A percentile compares a stretch with the other conserved stretches of the same genome.
Evolutionary conservation across 2,113 vertebrate species (phyloP).

Genomic region (Cyanoramphus novaezelandiae): DNA sequence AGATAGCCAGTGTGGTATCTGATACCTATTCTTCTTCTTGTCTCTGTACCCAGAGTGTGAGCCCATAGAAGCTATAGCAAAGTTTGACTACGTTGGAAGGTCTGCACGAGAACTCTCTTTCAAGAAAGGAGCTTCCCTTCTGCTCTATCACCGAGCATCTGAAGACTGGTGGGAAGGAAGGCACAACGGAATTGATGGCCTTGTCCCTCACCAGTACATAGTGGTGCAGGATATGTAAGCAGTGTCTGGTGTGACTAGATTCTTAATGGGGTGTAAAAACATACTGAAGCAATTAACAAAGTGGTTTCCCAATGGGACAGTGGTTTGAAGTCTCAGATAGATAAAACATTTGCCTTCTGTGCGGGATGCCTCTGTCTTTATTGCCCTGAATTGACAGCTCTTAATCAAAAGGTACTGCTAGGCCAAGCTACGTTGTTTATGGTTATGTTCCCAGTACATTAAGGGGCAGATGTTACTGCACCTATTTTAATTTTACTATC

Average conservation of each 20-base stretch:
- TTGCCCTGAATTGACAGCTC: neutral
- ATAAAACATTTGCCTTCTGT: neutral
- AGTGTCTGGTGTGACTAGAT: neutral
- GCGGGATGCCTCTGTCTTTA: neutral
- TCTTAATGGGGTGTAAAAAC: neutral
- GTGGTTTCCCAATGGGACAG: neutral
- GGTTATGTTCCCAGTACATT: neutral
- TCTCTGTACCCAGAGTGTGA: conserved; percentile 84
- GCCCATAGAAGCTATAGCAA: conserved; percentile 98
- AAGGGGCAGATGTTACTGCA: neutral
- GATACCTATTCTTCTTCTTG: neutral
- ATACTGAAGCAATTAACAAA: neutral
- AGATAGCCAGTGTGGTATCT: neutral
- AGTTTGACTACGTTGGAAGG: conserved; percentile 95
- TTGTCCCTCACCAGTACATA: conserved; percentile 98
- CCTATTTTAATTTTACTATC: neutral
- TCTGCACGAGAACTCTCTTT: conserved; percentile 95
- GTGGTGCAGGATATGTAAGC: conserved; percentile 99
- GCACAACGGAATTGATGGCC: conserved; percentile 94
- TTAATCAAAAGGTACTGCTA: neutral
- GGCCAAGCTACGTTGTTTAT: neutral
- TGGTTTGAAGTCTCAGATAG: neutral
- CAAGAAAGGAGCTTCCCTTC: conserved; percentile 96
- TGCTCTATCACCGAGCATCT: conserved; percentile 94
- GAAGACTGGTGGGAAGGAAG: conserved; percentile 99